Evolutionary conservation across 2,797 vertebrate genomes (phyloP).

Genomic region (Linurgus olivaceus): DNA sequence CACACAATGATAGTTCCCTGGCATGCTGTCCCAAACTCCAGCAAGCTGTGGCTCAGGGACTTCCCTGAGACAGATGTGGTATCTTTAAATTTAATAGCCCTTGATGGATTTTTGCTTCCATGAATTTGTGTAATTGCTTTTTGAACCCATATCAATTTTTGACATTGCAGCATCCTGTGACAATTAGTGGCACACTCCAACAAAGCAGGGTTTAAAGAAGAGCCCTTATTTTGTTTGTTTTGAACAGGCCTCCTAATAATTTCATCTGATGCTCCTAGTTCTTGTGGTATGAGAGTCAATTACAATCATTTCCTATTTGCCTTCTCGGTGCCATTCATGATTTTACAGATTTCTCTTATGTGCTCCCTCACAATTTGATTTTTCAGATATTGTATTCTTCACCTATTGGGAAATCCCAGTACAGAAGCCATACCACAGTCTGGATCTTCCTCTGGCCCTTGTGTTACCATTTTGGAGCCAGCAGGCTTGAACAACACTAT

Average conservation of each 20-base stretch:
- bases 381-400: neutral
- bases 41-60: conserved; percentile 67
- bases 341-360: neutral
- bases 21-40: conserved; percentile 54
- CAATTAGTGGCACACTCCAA: conserved; percentile 44
- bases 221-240: conserved; percentile 56
- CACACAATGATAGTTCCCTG: conserved; percentile 31
- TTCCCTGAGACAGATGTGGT: conserved; percentile 67
- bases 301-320: conserved; percentile 50
- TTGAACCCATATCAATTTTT: conserved; percentile 51
- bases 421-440: neutral
- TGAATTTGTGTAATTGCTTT: conserved; percentile 61
- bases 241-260: conserved; percentile 45
- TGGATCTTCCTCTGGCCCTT: neutral
- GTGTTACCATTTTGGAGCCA: neutral
- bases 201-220: conserved; percentile 42
- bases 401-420: neutral
- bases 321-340: neutral
- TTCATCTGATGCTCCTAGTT: conserved; percentile 29
- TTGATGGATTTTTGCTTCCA: conserved; percentile 66
- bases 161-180: conserved; percentile 54
- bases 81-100: conserved; percentile 66
- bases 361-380: neutral
- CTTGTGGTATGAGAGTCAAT: conserved; percentile 36
- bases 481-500: neutral